A percentile compares a stretch with the other conserved stretches of the same genome.
Evolutionary conservation across 2,113 vertebrate genomes (phyloP).

Genomic region (Elachura formosa): DNA sequence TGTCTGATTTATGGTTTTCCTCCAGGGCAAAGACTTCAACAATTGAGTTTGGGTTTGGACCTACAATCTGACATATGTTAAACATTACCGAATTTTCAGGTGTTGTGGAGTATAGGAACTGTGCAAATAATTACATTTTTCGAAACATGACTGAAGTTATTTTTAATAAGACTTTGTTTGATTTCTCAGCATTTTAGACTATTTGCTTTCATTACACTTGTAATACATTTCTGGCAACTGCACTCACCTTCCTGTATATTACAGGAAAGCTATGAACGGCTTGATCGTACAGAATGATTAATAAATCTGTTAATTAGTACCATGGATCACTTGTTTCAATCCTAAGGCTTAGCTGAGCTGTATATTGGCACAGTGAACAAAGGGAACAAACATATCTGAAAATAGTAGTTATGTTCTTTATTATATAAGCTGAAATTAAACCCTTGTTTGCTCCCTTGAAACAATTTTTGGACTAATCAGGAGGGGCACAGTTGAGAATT

Average conservation of each 20-base stretch:
- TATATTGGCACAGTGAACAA: not conserved
- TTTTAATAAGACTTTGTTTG: slow-evolving; percentile 41
- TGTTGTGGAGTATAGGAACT: slow-evolving; percentile 4
- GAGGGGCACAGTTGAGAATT: not conserved
- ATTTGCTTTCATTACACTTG: slow-evolving; percentile 39
- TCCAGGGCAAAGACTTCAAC: slow-evolving; percentile 43
- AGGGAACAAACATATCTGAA: slow-evolving; percentile 6
- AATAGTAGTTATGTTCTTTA: not conserved
- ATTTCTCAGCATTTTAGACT: slow-evolving; percentile 23
- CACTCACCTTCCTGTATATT: not conserved
- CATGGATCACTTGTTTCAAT: slow-evolving; percentile 14
- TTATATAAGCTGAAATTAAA: slow-evolving; percentile 14
- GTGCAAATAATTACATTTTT: slow-evolving; percentile 35
- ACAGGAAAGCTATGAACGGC: not conserved
- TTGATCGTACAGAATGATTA: slow-evolving; percentile 18
- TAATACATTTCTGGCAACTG: slow-evolving; percentile 26
- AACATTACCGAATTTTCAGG: slow-evolving; percentile 60
- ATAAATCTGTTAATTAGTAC: slow-evolving; percentile 47
- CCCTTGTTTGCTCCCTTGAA: not conserved
- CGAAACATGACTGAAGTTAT: not conserved
- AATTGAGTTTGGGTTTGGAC: slow-evolving; percentile 21
- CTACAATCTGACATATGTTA: slow-evolving; percentile 31
- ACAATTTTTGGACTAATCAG: not conserved
- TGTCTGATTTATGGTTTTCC: slow-evolving; percentile 42
- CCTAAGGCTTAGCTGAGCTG: not conserved